These are phyloP conservation scores for Sebastes vulpes DNA, from an alignment of 2,797 vertebrate species.

Conservation along the genomic window DNA sequence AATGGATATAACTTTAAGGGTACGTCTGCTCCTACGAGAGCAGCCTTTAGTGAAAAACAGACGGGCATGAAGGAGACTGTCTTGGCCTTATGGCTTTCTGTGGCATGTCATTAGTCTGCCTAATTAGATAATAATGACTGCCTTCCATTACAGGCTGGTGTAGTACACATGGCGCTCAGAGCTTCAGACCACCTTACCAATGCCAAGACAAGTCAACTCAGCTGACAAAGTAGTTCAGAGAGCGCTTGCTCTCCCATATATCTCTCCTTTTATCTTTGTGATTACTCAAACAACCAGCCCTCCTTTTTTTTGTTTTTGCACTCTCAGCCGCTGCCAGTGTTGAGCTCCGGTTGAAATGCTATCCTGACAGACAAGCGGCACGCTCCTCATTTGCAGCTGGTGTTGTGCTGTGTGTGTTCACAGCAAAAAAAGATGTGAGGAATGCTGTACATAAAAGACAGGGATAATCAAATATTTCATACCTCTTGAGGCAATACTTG, in stretches of 20 bases:
- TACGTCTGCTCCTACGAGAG: conserved; percentile 10
- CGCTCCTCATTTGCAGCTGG: conserved; percentile 25
- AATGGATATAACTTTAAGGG: conserved; percentile 19
- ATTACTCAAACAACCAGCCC: conserved; percentile 36
- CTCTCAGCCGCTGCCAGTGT: conserved; percentile 33
- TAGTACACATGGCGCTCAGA: conserved; percentile 64
- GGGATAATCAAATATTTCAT: neutral
- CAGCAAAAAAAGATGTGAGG: neutral
- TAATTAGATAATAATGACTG: conserved; percentile 89
- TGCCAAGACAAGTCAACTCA: conserved; percentile 64
- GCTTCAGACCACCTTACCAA: conserved; percentile 58
- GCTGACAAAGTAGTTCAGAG: conserved; percentile 55
- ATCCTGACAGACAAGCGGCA: conserved; percentile 1
- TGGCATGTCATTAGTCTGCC: conserved; percentile 81
- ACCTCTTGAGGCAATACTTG: neutral
- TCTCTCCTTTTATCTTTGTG: conserved; percentile 43
- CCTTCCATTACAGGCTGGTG: conserved; percentile 79
- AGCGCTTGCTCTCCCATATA: conserved; percentile 27
- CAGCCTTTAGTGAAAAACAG: conserved; percentile 64
- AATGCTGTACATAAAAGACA: neutral
- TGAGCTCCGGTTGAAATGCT: conserved; percentile 10
- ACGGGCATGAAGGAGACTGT: conserved; percentile 64
- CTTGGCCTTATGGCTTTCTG: conserved; percentile 77
- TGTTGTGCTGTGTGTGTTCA: conserved; percentile 12
- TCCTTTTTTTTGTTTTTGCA: neutral